phyloP scores from a whole-genome alignment of 1,140 invertebrate species.

The Drosophila tropicalis region DNA sequence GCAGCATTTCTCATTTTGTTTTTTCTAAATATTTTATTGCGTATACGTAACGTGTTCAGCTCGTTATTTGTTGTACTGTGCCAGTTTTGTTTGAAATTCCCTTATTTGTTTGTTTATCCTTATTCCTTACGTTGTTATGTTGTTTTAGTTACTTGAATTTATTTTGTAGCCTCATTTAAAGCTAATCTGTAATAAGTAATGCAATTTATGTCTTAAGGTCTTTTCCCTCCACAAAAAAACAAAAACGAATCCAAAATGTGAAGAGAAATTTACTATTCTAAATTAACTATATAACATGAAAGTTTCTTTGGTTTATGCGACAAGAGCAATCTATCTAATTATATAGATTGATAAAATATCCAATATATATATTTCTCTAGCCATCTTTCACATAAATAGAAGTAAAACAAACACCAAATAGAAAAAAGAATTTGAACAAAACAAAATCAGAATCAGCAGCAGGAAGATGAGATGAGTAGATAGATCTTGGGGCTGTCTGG shows the following conservation, averaged over 20 bases:
- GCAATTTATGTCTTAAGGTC: background rate
- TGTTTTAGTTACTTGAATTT: conserved; percentile 47
- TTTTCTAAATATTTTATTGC: conserved; percentile 22
- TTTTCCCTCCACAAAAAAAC: background rate
- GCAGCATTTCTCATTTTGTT: conserved; percentile 9
- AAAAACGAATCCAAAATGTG: too few species aligned
- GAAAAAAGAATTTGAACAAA: background rate
- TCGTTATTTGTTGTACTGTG: conserved; percentile 65
- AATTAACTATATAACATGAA: too few species aligned
- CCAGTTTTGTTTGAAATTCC: conserved; percentile 43
- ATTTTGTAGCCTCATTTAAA: conserved; percentile 18
- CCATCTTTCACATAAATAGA: too few species aligned
- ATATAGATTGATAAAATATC: too few species aligned
- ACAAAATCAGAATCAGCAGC: background rate
- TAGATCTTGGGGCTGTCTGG: background rate
- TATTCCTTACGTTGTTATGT: background rate
- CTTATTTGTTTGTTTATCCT: conserved; percentile 44
- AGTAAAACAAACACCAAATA: background rate
- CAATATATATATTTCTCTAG: too few species aligned
- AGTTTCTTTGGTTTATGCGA: too few species aligned
- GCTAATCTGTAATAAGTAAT: background rate
- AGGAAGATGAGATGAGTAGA: background rate
- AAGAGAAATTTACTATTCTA: too few species aligned
- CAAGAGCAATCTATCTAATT: too few species aligned
- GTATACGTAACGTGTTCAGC: conserved; percentile 74